Evolutionary conservation across 2,888 invertebrate genomes (phyloP).

Genomic region (Ophion slaviceki): DNA sequence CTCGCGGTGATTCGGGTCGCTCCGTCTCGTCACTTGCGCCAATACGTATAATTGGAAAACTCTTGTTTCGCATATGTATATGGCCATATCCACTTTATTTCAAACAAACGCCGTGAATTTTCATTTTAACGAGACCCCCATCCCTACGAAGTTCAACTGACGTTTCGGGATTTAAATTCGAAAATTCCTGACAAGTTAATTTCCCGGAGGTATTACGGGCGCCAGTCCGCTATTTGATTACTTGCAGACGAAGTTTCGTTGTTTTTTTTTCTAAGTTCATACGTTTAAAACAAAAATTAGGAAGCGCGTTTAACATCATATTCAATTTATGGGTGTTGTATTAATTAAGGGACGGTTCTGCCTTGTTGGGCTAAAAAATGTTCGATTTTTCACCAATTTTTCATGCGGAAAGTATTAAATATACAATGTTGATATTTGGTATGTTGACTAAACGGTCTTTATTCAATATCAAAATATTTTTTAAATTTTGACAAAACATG

Average conservation of each 20-base stretch:
- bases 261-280: background rate
- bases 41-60: conserved; percentile 68
- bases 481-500: too few species aligned
- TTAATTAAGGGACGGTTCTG: too few species aligned
- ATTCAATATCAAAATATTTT: too few species aligned
- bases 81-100: conserved; percentile 1
- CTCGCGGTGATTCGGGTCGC: conserved; percentile 29
- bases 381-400: too few species aligned
- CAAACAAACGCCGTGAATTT: conserved; percentile 28
- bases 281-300: too few species aligned
- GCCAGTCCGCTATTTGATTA: background rate
- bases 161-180: conserved; percentile 9
- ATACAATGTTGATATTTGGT: too few species aligned
- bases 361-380: too few species aligned
- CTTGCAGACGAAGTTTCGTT: background rate
- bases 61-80: conserved; percentile 16
- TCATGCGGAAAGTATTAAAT: too few species aligned
- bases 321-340: too few species aligned
- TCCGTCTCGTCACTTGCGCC: conserved; percentile 26
- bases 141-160: background rate
- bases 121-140: conserved; percentile 24
- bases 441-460: too few species aligned
- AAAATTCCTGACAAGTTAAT: conserved; percentile 34
- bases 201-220: background rate
- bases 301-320: too few species aligned